Base-by-base conservation (phyloP, 2,113 vertebrate species). In the Cyprinus carpio region DNA sequence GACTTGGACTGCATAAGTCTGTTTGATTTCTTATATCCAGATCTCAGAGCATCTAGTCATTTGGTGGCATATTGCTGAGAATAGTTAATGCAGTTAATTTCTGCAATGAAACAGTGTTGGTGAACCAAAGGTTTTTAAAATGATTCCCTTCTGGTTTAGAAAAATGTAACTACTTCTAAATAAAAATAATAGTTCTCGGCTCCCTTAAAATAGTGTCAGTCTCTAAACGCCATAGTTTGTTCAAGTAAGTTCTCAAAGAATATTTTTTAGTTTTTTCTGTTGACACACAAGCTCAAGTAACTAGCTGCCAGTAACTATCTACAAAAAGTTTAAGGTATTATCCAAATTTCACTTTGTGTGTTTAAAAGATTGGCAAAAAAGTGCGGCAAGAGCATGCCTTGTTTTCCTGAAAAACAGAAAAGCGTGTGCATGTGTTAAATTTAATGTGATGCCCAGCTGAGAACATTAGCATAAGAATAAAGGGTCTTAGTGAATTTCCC, bases 381-480 rank as follows among this genome's bases (percentile, higher is more conserved):
- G 40, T 54, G 64, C 11, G 25, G 15, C 56, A 65, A 27, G 37
- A 82, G 64, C 64, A 51, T 79, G 67, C 64, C 65, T 79, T 81
- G 83, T 77, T 87, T 79, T 81, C 37, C 46, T 43, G 6, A 15
- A 82, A 82, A 67, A 91, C 92, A 93, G 95, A 94, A 82, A 34
- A 23, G 80, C 71, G 80, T 94, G 93, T 92, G 88, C 93, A 92
- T 93, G 31, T 92, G 92, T 93, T 90, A 83, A 84, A 91, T 96
- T 96, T 94, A 95, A 91, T 94, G 93, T 91, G 95, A 96, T 93
- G 88, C 94, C 86, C 74, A 85, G 95, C 95, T 91, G 92, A 91
- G 85, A 82, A 58, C 90, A 99, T 99, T 99, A 97, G 96, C 97
- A 99, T 99, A 95, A 97, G 96, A 98, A 98, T 95, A 96, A 82